Base-by-base conservation (phyloP, 2,888 invertebrate species). In the Melanotus villosus region DNA sequence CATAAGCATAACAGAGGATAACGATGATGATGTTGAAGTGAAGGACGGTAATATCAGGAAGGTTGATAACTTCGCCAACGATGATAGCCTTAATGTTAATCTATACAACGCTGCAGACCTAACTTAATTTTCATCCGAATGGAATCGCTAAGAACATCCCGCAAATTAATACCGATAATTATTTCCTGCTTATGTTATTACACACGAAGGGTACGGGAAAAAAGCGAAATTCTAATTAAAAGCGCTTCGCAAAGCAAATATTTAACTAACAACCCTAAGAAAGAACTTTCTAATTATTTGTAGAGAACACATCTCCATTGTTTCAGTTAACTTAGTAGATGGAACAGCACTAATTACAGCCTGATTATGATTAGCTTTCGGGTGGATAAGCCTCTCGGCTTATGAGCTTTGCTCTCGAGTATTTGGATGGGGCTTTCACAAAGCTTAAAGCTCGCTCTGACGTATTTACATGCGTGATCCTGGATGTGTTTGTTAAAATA, bases 351-450 rank as follows among this genome's bases (percentile, higher is more conserved):
- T 84, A 84, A 84, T 84, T 84, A 84, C 83, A 77, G 79, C 78
- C 82, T 82, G 83, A 84, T 84, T 84, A 84, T 83, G 84, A 84
- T 84, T 84, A 84, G 83, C 83, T 83, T 83, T 83, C 80, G 82
- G 83, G 80, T 80, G 80, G 82, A 81, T 83, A 83, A 83, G 80
- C 82, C 77, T 79, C 76, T 75, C 79, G 78, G 83, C 83, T 83
- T 83, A 83, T 80, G 78, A 80, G 83, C 84, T 84, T 83, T 82
- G 77, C 75, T 78, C 80, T 78, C 76, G 80, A 82, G 81, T 81
- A 81, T 81, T 82, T 81, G 80, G 81, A 81, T 80, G 81, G 81
- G 77, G 82, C 81, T 83, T 82, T 82, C 78, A 78, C 78, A 75
- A 75, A 77, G 81, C 81, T 81, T 80, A 78, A 77, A 78, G 79